Conservation (phyloP, 2,888 invertebrate genomes). For the Noctua pronuba region DNA sequence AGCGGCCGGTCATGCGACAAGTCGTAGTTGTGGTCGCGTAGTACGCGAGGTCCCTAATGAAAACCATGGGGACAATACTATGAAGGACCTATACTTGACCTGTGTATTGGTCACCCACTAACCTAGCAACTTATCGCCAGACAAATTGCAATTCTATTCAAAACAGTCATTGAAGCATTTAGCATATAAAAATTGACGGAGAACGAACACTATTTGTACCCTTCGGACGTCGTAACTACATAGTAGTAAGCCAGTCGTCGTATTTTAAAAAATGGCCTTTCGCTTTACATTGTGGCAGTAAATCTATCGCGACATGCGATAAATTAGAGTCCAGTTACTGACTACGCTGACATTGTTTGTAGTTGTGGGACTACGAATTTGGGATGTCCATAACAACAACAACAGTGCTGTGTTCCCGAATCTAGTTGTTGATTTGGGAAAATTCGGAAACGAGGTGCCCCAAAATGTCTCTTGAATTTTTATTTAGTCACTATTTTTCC, state of each 20-base stretch:
- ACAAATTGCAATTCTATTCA: conserved; percentile 35
- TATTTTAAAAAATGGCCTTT: conserved; percentile 75
- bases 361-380: conserved; percentile 52
- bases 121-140: conserved; percentile 11
- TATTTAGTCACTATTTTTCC: neutral
- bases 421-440: too few species aligned
- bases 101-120: neutral
- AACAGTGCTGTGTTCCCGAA: conserved; percentile 28
- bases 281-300: conserved; percentile 74
- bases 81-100: neutral
- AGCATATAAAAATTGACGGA: conserved; percentile 48
- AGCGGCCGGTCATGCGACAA: neutral
- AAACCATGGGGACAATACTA: neutral
- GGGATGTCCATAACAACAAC: conserved; percentile 39
- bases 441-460: neutral
- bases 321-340: conserved; percentile 79
- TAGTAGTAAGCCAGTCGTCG: conserved; percentile 62
- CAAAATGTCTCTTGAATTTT: conserved; percentile 7
- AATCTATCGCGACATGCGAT: conserved; percentile 78
- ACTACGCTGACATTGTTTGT: conserved; percentile 56
- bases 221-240: conserved; percentile 57
- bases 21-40: neutral
- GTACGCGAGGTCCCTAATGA: neutral
- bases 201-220: conserved; percentile 60
- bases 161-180: conserved; percentile 37